phyloP scores from a whole-genome alignment of 2,888 invertebrate species.

The Drosophila macrothrix region DNA sequence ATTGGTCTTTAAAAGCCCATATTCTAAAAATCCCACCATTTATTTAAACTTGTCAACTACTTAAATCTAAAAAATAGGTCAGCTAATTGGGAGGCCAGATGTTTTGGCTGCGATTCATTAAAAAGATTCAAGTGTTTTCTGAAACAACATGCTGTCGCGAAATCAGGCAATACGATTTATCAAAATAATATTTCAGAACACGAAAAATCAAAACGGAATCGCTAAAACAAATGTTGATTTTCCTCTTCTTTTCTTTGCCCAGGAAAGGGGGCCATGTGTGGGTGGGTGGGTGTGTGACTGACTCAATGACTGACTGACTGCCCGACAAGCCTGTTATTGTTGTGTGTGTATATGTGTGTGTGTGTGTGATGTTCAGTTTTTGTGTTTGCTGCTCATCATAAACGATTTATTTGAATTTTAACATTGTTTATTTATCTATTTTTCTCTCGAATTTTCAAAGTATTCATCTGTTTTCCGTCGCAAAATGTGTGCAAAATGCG shows the following conservation, averaged over 20 bases:
- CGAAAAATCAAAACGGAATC: conserved; percentile 15
- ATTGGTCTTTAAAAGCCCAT: conserved; percentile 1
- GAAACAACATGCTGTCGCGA: conserved; percentile 48
- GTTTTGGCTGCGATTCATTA: conserved; percentile 22
- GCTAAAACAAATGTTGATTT: conserved; percentile 59
- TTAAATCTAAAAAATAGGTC: conserved; percentile 44
- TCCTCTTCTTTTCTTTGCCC: not conserved
- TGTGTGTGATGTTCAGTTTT: not conserved
- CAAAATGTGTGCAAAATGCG: conserved; percentile 29
- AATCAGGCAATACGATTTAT: conserved; percentile 31
- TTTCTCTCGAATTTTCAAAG: conserved; percentile 63
- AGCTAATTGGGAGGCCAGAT: conserved; percentile 50
- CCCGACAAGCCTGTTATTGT: conserved; percentile 38
- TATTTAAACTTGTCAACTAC: conserved; percentile 18
- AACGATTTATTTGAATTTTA: conserved; percentile 68
- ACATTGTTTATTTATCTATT: conserved; percentile 76
- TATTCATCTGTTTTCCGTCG: conserved; percentile 27
- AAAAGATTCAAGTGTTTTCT: conserved; percentile 35
- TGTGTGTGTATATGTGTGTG: not conserved
- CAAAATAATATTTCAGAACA: conserved; percentile 44
- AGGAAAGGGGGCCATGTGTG: conserved; percentile 40
- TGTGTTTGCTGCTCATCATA: conserved; percentile 41
- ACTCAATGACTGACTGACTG: conserved; percentile 25
- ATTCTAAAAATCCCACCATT: conserved; percentile 10
- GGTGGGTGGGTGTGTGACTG: conserved; percentile 18